Conservation (phyloP, 2,888 invertebrate genomes). For the Branchinecta sandiegonensis region DNA sequence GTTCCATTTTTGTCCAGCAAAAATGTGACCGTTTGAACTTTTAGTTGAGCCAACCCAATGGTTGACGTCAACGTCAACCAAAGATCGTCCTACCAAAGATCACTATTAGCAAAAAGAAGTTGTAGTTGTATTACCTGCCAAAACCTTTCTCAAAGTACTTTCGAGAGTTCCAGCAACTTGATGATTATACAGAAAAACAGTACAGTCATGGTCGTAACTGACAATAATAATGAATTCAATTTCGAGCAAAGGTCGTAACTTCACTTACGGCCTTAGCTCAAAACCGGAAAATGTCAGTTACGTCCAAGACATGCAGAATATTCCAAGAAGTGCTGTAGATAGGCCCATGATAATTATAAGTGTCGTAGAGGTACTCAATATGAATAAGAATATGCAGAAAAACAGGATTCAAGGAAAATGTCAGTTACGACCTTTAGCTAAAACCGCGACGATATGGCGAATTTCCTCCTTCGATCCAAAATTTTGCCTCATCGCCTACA, state of each 20-base stretch:
- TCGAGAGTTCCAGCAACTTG: background rate
- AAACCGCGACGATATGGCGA: no score
- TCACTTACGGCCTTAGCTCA: background rate
- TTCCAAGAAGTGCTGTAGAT: no score
- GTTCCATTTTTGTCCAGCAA: conserved; percentile 9
- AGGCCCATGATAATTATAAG: no score
- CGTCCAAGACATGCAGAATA: no score
- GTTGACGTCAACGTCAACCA: background rate
- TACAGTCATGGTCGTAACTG: conserved; percentile 2
- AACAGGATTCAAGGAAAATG: no score
- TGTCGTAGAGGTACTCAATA: no score
- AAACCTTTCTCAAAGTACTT: conserved; percentile 11
- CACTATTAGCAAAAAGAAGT: conserved; percentile 4
- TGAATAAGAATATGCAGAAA: no score
- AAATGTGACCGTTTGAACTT: conserved; percentile 7
- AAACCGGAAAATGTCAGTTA: no score
- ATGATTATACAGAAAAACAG: conserved; percentile 7
- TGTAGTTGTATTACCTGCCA: conserved; percentile 14
- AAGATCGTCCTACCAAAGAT: background rate
- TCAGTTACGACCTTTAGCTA: no score
- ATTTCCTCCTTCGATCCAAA: no score
- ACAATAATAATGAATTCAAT: conserved; percentile 3
- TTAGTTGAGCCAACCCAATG: conserved; percentile 14
- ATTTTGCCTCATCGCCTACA: no score
- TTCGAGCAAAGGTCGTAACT: conserved; percentile 14